phyloP scores from a whole-genome alignment of 2,797 vertebrate genomes.

The Clamator glandarius region DNA sequence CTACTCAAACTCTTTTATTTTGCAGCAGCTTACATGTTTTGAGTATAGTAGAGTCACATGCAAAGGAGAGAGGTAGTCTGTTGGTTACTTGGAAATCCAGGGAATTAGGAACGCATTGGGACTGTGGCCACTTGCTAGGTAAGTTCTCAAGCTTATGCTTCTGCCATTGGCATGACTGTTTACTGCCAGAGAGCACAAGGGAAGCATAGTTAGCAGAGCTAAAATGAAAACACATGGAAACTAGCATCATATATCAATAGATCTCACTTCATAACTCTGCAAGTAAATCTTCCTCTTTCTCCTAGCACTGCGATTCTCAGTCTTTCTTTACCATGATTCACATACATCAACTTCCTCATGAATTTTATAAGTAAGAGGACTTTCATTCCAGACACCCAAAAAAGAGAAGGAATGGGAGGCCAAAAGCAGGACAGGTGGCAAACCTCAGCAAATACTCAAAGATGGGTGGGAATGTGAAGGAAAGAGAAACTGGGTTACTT shows the following conservation, averaged over 20 bases:
- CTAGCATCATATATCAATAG: background rate
- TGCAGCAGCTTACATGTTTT: background rate
- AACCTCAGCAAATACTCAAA: background rate
- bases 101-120: background rate
- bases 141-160: background rate
- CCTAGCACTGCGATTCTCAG: background rate
- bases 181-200: background rate
- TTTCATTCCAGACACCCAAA: background rate
- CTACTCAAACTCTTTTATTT: background rate
- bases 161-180: background rate
- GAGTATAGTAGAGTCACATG: background rate
- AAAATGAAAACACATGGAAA: background rate
- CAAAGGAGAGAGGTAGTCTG: background rate
- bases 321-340: background rate
- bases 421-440: background rate
- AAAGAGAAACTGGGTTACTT: background rate
- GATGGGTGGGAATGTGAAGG: background rate
- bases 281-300: background rate
- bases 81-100: background rate
- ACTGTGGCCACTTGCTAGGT: background rate
- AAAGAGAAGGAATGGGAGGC: background rate
- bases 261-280: background rate
- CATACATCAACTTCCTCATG: rapidly evolving
- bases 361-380: background rate
- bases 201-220: background rate